Percentiles rank a stretch among this genome's conserved stretches.
Conservation (phyloP, 2,113 vertebrate genomes). For the Oceanodroma tethys region DNA sequence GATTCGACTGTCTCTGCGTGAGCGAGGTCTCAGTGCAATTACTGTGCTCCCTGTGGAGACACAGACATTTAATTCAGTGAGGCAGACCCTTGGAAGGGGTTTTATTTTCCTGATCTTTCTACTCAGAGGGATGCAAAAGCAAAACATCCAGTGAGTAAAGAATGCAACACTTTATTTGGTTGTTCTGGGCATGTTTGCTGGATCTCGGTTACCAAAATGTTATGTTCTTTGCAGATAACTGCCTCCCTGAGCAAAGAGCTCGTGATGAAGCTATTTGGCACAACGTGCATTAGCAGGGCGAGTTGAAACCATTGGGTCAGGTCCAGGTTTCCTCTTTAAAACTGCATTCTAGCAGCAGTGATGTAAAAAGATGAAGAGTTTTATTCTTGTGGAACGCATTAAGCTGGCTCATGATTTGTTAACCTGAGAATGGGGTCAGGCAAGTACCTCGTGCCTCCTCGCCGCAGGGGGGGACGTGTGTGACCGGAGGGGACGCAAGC, state of each 20-base stretch:
- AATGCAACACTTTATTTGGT: neutral
- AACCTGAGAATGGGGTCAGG: neutral
- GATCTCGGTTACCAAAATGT: neutral
- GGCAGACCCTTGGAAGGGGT: neutral
- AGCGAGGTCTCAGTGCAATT: slow-evolving; percentile 12
- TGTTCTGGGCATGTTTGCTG: neutral
- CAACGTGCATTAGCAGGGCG: neutral
- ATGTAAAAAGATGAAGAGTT: neutral
- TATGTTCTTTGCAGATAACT: neutral
- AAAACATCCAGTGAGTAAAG: neutral
- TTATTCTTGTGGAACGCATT: neutral
- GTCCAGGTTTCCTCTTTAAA: neutral
- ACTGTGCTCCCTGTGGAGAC: slow-evolving; percentile 38
- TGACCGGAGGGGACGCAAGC: accelerated
- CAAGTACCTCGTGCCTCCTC: neutral
- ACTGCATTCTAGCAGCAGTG: neutral
- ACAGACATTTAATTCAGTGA: slow-evolving; percentile 21
- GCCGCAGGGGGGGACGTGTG: accelerated
- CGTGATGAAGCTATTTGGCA: neutral
- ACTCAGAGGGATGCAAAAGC: neutral
- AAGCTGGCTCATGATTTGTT: neutral
- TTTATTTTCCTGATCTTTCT: slow-evolving; percentile 39
- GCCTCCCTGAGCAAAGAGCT: neutral
- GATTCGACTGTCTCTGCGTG: neutral
- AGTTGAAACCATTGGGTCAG: neutral